Evolutionary conservation across 2,888 invertebrate species (phyloP), one percentile per base, ranked within the genome.

Genomic region (Cetonia aurata): DNA sequence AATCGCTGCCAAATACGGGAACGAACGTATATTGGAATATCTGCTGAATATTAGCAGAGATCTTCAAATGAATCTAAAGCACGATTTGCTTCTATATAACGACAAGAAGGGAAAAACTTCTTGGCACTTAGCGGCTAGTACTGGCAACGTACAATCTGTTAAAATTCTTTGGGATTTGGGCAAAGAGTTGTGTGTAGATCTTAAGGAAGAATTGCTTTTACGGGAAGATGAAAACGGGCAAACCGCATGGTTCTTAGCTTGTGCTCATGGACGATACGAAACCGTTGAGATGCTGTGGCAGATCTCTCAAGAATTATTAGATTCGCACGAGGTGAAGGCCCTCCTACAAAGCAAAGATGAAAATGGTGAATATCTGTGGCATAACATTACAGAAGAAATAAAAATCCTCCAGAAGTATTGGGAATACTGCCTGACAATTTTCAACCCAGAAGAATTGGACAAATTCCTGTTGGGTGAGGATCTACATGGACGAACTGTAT

Each of bases 171-270:
- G 55, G 55, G 4, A 31, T 0, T n/a, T 55, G 9, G 31, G 31
- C n/a, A 48, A 10, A n/a, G 25, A 62, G 12, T 13, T 62, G 17
- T 10, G 25, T 13, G 13, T 33, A 17, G 8, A 62, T 31, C 19
- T 62, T 44, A 44, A 44, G 33, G 33, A 44, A 8, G 62, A 46
- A n/a, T 59, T 31, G 15, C 17, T 25, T 44, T 59, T 15, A 37
- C 1, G 59, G 42, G n/a, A 59, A 42, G 42, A 44, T 17, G n/a
- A 33, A 19, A 17, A 52, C 3, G 9, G 25, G 8, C 8, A 19
- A 0, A 52, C 52, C 12, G 25, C 25, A 1, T 52, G 52, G 52
- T 19, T 25, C 25, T 19, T 52, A 8, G 0, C 0, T 10, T 17
- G 4, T 13, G 6, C 17, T 31, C 13, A 19, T 44, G 46, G 72